Percentiles rank a stretch among this genome's conserved stretches.
Conservation (phyloP, 2,888 invertebrate genomes). For the Seira musarum region DNA sequence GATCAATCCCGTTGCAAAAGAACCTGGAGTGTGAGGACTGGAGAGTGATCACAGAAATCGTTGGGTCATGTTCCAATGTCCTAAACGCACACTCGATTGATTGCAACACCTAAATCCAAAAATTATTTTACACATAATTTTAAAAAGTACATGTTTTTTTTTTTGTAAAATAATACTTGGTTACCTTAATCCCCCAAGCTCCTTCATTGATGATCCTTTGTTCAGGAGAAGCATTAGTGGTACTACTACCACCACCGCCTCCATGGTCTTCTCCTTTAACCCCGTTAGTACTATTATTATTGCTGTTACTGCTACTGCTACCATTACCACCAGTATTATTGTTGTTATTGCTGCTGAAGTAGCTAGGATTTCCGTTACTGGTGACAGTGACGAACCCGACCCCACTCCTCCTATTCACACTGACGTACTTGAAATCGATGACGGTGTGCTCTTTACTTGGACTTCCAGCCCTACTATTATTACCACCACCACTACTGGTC, state of each 20-base stretch:
- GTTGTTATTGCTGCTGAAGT: neutral
- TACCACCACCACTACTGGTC: neutral
- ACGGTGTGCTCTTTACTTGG: neutral
- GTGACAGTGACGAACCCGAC: slow-evolving; percentile 19
- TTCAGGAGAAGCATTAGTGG: no score
- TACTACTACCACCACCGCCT: slow-evolving; percentile 8
- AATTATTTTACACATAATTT: no score
- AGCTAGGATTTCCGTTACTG: neutral
- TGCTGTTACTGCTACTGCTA: neutral
- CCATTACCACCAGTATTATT: neutral
- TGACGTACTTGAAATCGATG: slow-evolving; percentile 20
- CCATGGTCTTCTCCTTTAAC: neutral
- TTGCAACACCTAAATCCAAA: slow-evolving; percentile 19
- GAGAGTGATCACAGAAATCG: slow-evolving; percentile 80
- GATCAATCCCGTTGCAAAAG: slow-evolving; percentile 88
- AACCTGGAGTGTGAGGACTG: slow-evolving; percentile 83
- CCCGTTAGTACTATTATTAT: neutral
- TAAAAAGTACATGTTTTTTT: neutral
- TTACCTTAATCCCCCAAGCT: slow-evolving; percentile 16
- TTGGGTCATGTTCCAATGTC: slow-evolving; percentile 74
- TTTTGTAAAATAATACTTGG: neutral
- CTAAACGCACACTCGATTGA: slow-evolving; percentile 8
- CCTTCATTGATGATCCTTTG: slow-evolving; percentile 1
- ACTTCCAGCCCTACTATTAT: neutral
- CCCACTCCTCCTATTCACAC: neutral